Percentiles rank a stretch among this genome's conserved stretches.
Conservation (phyloP, 1,140 invertebrate genomes). For the Pseudomyrmex concolor region DNA sequence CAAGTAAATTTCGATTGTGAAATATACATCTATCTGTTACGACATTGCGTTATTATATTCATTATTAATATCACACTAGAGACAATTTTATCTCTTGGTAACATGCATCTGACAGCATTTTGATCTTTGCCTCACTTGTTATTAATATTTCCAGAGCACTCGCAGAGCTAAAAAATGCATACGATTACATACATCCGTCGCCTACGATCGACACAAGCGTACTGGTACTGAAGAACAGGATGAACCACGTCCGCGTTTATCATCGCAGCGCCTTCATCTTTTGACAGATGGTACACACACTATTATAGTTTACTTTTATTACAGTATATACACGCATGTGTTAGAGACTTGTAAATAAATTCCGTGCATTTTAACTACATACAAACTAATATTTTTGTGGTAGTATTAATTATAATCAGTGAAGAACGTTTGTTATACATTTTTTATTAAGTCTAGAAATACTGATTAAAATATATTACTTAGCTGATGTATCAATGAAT, state of each 20-base stretch:
- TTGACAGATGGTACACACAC: constrained; percentile 15
- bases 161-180: neutral
- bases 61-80: too few relatives aligned
- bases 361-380: too few relatives aligned
- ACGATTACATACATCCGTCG: constrained; percentile 54
- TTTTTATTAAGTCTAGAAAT: neutral
- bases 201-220: constrained; percentile 70
- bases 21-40: too few relatives aligned
- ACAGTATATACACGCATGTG: neutral
- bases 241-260: constrained; percentile 57
- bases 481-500: neutral
- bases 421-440: neutral
- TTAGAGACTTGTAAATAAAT: neutral
- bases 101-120: neutral
- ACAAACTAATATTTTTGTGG: too few relatives aligned
- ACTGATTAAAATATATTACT: neutral
- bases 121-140: neutral
- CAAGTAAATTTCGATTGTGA: too few relatives aligned
- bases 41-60: too few relatives aligned
- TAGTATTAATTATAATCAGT: neutral
- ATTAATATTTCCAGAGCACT: constrained; percentile 42
- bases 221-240: constrained; percentile 75
- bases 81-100: too few relatives aligned
- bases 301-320: neutral
- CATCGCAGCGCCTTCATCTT: constrained; percentile 40